Percentiles rank a stretch among this genome's conserved stretches.
phyloP scores from a whole-genome alignment of 2,888 invertebrate species.

The Aromia moschata region DNA sequence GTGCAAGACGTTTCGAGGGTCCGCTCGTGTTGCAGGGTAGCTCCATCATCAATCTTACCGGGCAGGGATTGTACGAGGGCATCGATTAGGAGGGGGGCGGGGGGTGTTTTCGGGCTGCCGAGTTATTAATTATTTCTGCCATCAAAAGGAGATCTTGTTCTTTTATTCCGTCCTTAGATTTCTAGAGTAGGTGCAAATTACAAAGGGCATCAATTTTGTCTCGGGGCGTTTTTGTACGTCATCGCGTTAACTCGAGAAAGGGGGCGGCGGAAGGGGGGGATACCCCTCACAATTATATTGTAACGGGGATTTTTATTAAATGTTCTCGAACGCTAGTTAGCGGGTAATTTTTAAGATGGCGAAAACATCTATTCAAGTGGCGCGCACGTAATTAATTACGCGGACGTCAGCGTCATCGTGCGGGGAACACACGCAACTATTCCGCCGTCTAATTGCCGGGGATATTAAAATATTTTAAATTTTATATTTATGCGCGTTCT shows the following conservation, averaged over 20 bases:
- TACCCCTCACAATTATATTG: constrained; percentile 23
- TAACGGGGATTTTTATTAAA: constrained; percentile 24
- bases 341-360: constrained; percentile 8
- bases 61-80: constrained; percentile 59
- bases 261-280: too few species aligned
- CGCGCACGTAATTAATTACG: constrained; percentile 17
- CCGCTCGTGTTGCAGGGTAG: constrained; percentile 23
- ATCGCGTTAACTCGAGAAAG: constrained; percentile 37
- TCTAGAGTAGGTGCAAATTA: constrained; percentile 55
- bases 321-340: constrained; percentile 22
- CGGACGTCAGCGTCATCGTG: too few species aligned
- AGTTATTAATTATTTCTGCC: constrained; percentile 61
- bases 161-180: constrained; percentile 48
- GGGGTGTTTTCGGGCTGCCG: constrained; percentile 46
- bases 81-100: too few species aligned
- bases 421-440: background rate
- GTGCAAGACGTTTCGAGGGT: constrained; percentile 7
- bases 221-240: constrained; percentile 45
- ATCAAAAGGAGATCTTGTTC: constrained; percentile 53
- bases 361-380: constrained; percentile 25
- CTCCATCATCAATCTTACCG: constrained; percentile 60
- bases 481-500: constrained; percentile 35
- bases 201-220: constrained; percentile 54
- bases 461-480: constrained; percentile 21
- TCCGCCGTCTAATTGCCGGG: constrained; percentile 8